These are phyloP conservation scores for Plectropomus leopardus DNA, from an alignment of 2,113 vertebrate species.

Conservation along the genomic window DNA sequence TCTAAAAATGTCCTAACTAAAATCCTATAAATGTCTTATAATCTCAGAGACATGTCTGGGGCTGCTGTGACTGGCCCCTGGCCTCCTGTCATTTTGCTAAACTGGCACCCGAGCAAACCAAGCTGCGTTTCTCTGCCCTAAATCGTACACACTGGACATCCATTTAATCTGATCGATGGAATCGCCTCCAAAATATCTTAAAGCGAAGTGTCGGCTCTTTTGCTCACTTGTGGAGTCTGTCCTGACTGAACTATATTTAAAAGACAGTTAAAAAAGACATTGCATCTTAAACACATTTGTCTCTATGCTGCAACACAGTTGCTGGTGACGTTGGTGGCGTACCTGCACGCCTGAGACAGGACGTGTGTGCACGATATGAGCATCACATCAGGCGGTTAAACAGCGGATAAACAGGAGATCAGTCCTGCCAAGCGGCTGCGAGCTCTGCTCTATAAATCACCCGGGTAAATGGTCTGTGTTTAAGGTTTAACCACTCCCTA, in stretches of 20 bases:
- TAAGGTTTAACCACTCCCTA: slow-evolving; percentile 62
- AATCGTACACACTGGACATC: no score
- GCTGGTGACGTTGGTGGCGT: not conserved
- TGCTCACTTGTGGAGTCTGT: not conserved
- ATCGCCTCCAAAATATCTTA: no score
- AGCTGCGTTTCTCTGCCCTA: no score
- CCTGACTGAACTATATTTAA: not conserved
- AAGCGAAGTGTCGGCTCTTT: not conserved
- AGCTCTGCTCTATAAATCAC: slow-evolving; percentile 66
- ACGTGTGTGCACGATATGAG: not conserved
- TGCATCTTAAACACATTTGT: not conserved
- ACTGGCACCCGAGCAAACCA: no score
- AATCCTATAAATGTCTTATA: no score
- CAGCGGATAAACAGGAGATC: slow-evolving; percentile 6
- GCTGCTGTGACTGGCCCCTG: no score
- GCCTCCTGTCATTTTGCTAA: no score
- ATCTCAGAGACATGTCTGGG: no score
- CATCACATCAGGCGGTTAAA: not conserved
- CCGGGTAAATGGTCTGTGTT: slow-evolving; percentile 63
- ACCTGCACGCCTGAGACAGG: not conserved
- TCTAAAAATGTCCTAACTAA: no score
- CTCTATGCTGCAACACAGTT: not conserved
- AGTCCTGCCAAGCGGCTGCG: slow-evolving; percentile 1
- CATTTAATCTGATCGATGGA: no score
- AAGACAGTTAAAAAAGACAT: not conserved